A percentile compares a stretch with the other conserved stretches of the same genome.
Conservation (phyloP, 1,140 invertebrate genomes). For the Belonocnema kinseyi region DNA sequence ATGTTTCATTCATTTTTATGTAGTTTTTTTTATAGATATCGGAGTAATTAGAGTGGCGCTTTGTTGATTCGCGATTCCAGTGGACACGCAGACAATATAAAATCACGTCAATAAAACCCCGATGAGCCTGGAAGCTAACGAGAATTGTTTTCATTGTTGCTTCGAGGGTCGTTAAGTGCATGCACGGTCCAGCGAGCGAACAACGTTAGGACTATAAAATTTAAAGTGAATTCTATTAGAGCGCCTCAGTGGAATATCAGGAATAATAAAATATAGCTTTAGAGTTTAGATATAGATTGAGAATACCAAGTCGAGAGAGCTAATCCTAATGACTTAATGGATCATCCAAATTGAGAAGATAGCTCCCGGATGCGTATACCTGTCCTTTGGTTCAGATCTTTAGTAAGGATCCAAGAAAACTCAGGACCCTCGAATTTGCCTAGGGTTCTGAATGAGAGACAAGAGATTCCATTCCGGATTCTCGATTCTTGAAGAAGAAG, state of each 20-base stretch:
- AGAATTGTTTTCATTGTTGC: constrained; percentile 26
- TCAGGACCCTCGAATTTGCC: constrained; percentile 47
- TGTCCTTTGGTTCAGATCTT: constrained; percentile 12
- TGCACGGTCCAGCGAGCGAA: constrained; percentile 27
- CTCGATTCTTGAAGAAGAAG: constrained; percentile 3
- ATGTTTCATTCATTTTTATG: neutral
- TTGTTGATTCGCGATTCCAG: neutral
- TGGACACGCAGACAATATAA: neutral
- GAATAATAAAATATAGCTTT: constrained; percentile 9
- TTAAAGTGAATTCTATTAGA: neutral
- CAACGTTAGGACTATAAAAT: constrained; percentile 15
- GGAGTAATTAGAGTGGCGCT: neutral
- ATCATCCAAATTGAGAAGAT: constrained; percentile 20
- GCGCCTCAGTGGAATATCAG: constrained; percentile 2
- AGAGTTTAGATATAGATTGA: neutral
- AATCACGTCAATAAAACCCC: constrained; percentile 7
- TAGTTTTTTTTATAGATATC: neutral
- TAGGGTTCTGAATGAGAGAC: constrained; percentile 17
- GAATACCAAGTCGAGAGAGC: neutral
- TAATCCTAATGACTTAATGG: neutral
- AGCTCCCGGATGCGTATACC: constrained; percentile 34
- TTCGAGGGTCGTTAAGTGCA: constrained; percentile 26
- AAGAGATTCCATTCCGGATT: too few species aligned
- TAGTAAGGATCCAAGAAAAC: constrained; percentile 30
- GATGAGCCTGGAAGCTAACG: constrained; percentile 1